A percentile compares a stretch with the other conserved stretches of the same genome.
Evolutionary conservation across 2,888 invertebrate species (phyloP).

Genomic region (Acanthopleura granulata): DNA sequence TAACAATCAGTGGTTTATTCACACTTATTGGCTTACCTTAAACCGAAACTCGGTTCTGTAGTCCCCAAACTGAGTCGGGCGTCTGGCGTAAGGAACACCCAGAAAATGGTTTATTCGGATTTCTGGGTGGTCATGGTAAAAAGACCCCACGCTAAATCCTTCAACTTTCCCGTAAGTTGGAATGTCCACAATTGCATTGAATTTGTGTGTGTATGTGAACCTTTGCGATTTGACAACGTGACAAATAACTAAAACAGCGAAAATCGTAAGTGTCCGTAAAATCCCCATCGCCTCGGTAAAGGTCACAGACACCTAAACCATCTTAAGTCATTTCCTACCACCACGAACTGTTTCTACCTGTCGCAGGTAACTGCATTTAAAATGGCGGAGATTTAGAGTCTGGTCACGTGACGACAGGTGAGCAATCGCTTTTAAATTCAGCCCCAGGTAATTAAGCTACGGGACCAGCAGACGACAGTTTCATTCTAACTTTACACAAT

Average conservation of each 20-base stretch:
- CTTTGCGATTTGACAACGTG: too few species aligned
- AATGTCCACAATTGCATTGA: background rate
- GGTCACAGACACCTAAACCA: too few species aligned
- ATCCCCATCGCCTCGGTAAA: too few species aligned
- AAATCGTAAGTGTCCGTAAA: too few species aligned
- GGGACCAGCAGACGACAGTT: background rate
- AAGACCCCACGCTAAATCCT: constrained; percentile 52
- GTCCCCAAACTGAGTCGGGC: constrained; percentile 57
- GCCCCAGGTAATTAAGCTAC: background rate
- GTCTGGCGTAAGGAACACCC: constrained; percentile 71
- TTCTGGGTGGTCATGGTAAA: constrained; percentile 43
- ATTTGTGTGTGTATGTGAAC: background rate
- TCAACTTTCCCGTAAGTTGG: constrained; percentile 41
- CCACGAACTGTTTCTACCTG: too few species aligned
- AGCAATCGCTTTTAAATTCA: background rate
- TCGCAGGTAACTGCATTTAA: background rate
- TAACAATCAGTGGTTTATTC: too few species aligned
- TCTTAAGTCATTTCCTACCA: too few species aligned
- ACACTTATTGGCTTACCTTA: constrained; percentile 70
- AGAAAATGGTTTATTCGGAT: constrained; percentile 65
- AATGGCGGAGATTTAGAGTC: background rate
- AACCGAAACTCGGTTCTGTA: constrained; percentile 61
- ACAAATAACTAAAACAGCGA: too few species aligned
- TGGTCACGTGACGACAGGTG: constrained; percentile 9
- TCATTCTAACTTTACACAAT: background rate